Evolutionary conservation across 2,113 vertebrate genomes (phyloP), one percentile per base, ranked within the genome.

Genomic region (Brachionichthys hirsutus): DNA sequence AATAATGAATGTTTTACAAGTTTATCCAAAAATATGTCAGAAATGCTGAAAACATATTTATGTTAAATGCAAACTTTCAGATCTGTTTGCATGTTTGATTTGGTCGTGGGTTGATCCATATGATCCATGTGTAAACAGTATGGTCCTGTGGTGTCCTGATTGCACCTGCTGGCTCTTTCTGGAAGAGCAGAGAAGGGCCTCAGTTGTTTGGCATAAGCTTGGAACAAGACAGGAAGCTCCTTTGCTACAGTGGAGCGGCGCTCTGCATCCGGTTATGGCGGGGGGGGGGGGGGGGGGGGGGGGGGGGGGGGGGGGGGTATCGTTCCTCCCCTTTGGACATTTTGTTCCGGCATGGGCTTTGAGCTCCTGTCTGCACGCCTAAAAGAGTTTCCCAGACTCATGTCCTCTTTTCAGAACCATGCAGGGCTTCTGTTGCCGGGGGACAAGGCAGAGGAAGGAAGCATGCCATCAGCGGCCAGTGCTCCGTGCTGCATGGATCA

Each of bases 321-420:
- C 71, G 30, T 71, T 80, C 70, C 71, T 77, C 70, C 49, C 59
- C 78, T 83, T 78, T 56, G 83, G 73, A 85, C 86, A 83, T 84
- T 89, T 85, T 68, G 75, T 87, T 82, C 84, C 80, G 12, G 70
- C 80, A n/a, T 85, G 87, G 52, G 83, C 80, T 90, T 83, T 83
- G 70, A 81, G 70, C 80, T 64, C 69, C 65, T 61, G 70, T 71
- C 65, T 63, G 65, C 75, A 81, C 54, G 49, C 56, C 64, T 51
- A 80, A 84, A 87, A 88, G 80, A 68, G 87, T 91, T 91, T 86
- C 90, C 88, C 87, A 87, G 89, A 82, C 88, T 80, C 70, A 73
- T 78, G 81, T 82, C 75, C 81, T 80, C 80, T 70, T 85, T 81
- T 85, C 84, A 79, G 81, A 89, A 89, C 76, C 78, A 89, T 83